These are phyloP conservation scores for Caracal caracal DNA, from an alignment of 2,113 vertebrate species.

Conservation along the genomic window DNA sequence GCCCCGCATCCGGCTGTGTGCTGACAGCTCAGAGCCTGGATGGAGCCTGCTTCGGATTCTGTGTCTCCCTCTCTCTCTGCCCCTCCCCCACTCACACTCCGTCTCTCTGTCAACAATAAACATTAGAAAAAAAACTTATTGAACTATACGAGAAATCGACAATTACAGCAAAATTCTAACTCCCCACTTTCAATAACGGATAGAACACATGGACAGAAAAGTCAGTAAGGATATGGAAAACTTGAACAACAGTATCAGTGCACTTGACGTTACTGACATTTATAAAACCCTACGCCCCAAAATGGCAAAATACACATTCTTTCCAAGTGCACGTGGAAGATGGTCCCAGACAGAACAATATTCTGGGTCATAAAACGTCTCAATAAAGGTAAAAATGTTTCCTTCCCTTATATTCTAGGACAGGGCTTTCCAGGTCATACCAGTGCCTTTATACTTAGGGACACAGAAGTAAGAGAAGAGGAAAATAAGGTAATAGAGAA, in stretches of 20 bases:
- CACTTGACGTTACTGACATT: not conserved
- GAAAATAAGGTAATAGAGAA: not conserved
- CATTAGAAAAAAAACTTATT: not conserved
- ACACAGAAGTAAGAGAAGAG: not conserved
- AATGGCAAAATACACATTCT: not conserved
- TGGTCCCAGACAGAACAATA: not conserved
- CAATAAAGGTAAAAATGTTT: not conserved
- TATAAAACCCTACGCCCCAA: not conserved
- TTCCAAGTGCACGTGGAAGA: not conserved
- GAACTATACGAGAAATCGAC: not conserved
- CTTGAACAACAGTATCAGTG: not conserved
- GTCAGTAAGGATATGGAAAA: not conserved
- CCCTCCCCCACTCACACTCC: too few species aligned
- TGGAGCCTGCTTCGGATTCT: too few species aligned
- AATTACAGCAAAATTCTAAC: not conserved
- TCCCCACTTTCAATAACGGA: not conserved
- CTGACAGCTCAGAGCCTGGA: too few species aligned
- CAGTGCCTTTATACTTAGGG: not conserved
- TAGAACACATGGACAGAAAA: not conserved
- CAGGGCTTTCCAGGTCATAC: not conserved
- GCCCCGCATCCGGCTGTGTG: too few species aligned
- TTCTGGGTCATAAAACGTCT: not conserved
- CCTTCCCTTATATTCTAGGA: not conserved
- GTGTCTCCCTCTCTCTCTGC: too few species aligned
- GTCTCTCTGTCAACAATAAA: too few species aligned